Evolutionary conservation across 2,888 invertebrate genomes (phyloP).

Genomic region (Drosophila meridiana): DNA sequence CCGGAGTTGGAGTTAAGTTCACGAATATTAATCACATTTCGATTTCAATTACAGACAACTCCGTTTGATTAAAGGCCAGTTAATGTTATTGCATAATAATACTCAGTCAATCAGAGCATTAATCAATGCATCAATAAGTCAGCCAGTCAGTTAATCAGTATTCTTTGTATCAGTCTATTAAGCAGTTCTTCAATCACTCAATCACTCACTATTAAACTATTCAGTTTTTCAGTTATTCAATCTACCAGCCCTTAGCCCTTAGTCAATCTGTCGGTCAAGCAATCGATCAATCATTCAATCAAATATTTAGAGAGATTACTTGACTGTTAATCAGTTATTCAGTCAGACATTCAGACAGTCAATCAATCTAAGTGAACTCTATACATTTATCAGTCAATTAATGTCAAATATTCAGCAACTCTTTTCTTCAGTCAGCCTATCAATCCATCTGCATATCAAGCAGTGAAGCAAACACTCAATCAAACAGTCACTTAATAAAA

Average conservation of each 20-base stretch:
- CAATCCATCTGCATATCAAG: neutral
- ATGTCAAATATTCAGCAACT: neutral
- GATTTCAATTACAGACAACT: neutral
- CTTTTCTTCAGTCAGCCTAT: neutral
- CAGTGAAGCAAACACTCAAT: neutral
- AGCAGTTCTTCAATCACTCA: neutral
- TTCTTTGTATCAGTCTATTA: neutral
- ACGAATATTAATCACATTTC: neutral
- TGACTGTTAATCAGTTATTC: neutral
- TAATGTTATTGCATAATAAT: neutral
- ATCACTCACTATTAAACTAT: neutral
- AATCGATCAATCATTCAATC: neutral
- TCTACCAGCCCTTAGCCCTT: neutral
- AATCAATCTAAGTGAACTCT: neutral
- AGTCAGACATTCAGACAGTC: neutral
- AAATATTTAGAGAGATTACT: neutral
- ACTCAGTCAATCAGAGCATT: neutral
- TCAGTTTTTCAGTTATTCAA: neutral
- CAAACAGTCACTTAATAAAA: neutral
- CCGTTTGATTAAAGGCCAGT: too few relatives aligned
- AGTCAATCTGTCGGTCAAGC: neutral
- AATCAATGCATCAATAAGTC: neutral
- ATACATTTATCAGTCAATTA: too few relatives aligned
- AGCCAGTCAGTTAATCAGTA: neutral
- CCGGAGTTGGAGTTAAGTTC: neutral